Evolutionary conservation across 2,888 invertebrate genomes (phyloP).

Genomic region (Drosophila vallismaia): DNA sequence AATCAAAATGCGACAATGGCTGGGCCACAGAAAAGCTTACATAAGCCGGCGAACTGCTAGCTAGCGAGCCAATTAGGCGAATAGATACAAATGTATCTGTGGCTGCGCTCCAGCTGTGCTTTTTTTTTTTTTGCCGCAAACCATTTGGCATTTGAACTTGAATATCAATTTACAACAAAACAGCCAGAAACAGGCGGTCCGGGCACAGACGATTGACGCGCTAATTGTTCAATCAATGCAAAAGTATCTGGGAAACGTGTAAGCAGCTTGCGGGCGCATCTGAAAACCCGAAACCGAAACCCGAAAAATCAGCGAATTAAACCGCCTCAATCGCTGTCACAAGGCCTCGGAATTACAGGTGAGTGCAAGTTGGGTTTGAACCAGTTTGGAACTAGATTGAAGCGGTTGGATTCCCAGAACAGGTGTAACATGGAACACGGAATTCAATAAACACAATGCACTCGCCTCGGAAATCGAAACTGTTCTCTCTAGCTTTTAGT

Average conservation of each 20-base stretch:
- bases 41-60: slow-evolving; percentile 49
- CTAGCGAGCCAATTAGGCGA: slow-evolving; percentile 61
- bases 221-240: slow-evolving; percentile 77
- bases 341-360: slow-evolving; percentile 38
- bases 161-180: slow-evolving; percentile 81
- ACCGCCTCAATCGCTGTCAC: slow-evolving; percentile 37
- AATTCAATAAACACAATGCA: slow-evolving; percentile 9
- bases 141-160: slow-evolving; percentile 81
- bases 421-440: slow-evolving; percentile 13
- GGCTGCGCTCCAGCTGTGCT: slow-evolving; percentile 34
- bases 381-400: slow-evolving; percentile 50
- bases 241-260: slow-evolving; percentile 55
- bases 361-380: slow-evolving; percentile 44
- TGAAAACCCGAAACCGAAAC: slow-evolving; percentile 42
- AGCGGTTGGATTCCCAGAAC: slow-evolving; percentile 16
- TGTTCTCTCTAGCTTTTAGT: slow-evolving; percentile 2
- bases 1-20: slow-evolving; percentile 74
- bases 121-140: slow-evolving; percentile 66
- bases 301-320: slow-evolving; percentile 49
- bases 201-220: slow-evolving; percentile 57
- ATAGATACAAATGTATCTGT: slow-evolving; percentile 62
- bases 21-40: slow-evolving; percentile 58
- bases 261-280: slow-evolving; percentile 52
- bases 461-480: slow-evolving; percentile 25
- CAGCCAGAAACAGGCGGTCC: slow-evolving; percentile 31